Evolutionary conservation across 35 echinoderm and acorn worm genomes (phyloP).

Genomic region (Hemicentrotus pulcherrimus): DNA sequence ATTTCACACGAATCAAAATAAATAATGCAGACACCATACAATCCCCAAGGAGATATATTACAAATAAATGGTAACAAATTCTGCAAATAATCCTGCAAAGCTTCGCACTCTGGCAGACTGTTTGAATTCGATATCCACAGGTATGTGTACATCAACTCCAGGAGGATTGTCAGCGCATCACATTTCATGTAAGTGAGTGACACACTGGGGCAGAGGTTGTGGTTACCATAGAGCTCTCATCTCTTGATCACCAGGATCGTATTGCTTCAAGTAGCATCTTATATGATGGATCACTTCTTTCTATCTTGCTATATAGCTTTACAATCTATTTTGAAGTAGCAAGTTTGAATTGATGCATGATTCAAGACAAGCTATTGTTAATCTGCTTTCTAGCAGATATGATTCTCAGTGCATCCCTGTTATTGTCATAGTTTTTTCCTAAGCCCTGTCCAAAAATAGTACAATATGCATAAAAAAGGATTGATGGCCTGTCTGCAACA

Average conservation of each 20-base stretch:
- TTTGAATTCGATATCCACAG: background rate
- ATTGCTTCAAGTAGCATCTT: background rate
- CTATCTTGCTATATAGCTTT: background rate
- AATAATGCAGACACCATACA: background rate
- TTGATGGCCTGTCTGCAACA: background rate
- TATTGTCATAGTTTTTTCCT: no score
- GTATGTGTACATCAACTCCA: background rate
- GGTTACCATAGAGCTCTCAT: background rate
- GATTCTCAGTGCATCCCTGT: no score
- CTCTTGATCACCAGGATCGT: background rate
- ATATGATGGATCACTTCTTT: background rate
- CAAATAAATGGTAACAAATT: background rate
- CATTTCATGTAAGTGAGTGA: background rate
- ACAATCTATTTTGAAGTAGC: background rate
- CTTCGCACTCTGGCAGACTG: background rate
- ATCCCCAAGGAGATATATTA: background rate
- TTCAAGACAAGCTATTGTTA: no score
- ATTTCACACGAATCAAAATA: background rate
- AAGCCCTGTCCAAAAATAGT: no score
- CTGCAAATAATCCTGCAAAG: background rate
- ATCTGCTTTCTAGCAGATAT: no score
- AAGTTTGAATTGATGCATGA: no score
- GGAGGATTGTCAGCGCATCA: background rate
- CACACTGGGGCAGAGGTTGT: constrained; percentile 5
- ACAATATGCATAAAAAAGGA: background rate